Conservation (phyloP, 2,113 vertebrate species). For the Laticauda laticaudata region DNA sequence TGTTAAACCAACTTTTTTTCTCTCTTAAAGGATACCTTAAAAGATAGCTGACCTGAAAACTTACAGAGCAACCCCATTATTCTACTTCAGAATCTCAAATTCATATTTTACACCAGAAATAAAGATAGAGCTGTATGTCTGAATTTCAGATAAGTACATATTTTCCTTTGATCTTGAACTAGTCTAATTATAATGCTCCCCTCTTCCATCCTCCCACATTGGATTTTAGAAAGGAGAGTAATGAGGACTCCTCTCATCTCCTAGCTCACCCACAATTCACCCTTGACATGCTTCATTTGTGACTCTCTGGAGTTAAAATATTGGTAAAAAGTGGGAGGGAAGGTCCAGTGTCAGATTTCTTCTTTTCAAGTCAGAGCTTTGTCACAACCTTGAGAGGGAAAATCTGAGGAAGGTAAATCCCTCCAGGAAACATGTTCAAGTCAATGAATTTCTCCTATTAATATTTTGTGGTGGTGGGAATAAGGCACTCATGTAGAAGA, state of each 20-base stretch:
- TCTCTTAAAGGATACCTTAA: background rate
- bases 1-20: background rate
- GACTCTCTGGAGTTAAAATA: background rate
- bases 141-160: background rate
- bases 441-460: background rate
- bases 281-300: background rate
- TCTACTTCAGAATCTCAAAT: background rate
- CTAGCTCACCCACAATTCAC: background rate
- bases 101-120: background rate
- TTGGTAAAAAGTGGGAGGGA: background rate
- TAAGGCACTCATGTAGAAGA: background rate
- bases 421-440: background rate
- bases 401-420: background rate
- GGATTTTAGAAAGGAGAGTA: background rate
- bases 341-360: background rate
- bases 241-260: background rate
- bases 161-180: background rate
- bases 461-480: background rate
- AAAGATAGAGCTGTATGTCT: background rate
- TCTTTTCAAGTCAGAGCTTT: background rate
- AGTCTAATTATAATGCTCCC: background rate
- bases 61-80: background rate
- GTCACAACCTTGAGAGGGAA: background rate
- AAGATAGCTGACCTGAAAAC: background rate
- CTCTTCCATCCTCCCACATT: background rate